These are phyloP conservation scores for Cistogaster globosa DNA, from an alignment of 2,888 invertebrate species.

Conservation along the genomic window DNA sequence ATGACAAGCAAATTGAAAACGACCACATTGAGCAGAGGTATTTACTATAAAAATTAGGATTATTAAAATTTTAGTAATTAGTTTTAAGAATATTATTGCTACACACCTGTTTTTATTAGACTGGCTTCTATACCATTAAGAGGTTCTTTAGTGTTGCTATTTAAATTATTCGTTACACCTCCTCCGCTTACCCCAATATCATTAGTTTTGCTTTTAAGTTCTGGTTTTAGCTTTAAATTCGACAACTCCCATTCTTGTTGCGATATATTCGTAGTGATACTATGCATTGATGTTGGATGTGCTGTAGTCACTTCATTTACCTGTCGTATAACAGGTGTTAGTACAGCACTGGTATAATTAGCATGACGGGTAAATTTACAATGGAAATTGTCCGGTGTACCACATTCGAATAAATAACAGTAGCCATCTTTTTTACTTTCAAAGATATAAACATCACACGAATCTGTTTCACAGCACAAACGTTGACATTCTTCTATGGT, in stretches of 20 bases:
- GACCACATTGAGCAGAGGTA: slow-evolving; percentile 85
- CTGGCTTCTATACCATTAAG: slow-evolving; percentile 5
- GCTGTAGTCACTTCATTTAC: slow-evolving; percentile 76
- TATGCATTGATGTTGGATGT: slow-evolving; percentile 71
- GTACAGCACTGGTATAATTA: slow-evolving; percentile 93
- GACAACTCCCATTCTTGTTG: slow-evolving; percentile 83
- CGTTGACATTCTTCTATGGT: slow-evolving; percentile 92
- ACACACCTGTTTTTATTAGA: slow-evolving; percentile 45
- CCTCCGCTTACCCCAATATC: slow-evolving; percentile 17
- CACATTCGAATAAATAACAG: slow-evolving; percentile 96
- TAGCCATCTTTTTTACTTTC: slow-evolving; percentile 93
- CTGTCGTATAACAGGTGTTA: slow-evolving; percentile 85
- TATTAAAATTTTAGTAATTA: not conserved
- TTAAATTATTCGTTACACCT: not conserved
- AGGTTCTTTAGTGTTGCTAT: slow-evolving; percentile 37
- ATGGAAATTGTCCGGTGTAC: slow-evolving; percentile 94
- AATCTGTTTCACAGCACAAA: slow-evolving; percentile 93
- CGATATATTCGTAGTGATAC: slow-evolving; percentile 76
- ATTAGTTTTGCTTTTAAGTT: slow-evolving; percentile 75
- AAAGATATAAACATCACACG: slow-evolving; percentile 95
- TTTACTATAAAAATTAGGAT: slow-evolving; percentile 47
- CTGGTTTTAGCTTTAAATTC: slow-evolving; percentile 81
- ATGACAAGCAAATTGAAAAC: slow-evolving; percentile 94
- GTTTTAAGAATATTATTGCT: not conserved
- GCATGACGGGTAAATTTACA: slow-evolving; percentile 95